phyloP scores from a whole-genome alignment of 1,140 invertebrate genomes.

The Drosophila virilis region DNA sequence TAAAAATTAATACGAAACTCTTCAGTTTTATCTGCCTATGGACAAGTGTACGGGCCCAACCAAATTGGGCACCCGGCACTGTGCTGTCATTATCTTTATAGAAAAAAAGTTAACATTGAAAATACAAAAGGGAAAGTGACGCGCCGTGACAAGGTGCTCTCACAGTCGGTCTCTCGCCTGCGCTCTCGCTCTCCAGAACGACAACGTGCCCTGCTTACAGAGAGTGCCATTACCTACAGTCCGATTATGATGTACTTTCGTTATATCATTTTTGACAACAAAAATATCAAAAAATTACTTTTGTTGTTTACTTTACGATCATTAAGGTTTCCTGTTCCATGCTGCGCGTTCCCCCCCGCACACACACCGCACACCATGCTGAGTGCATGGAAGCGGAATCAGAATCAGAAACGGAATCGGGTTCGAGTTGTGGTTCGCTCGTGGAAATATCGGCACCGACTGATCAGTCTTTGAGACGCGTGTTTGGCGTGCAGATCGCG shows the following conservation, averaged over 20 bases:
- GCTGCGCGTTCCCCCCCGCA: neutral
- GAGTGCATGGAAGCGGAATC: constrained; percentile 6
- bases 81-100: neutral
- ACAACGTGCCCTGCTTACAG: constrained; percentile 22
- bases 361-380: neutral
- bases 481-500: constrained; percentile 56
- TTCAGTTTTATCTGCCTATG: neutral
- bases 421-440: constrained; percentile 47
- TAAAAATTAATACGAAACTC: neutral
- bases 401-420: constrained; percentile 26
- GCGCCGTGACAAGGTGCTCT: neutral
- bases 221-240: constrained; percentile 15
- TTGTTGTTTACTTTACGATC: constrained; percentile 24
- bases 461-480: constrained; percentile 66
- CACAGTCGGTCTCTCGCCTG: neutral
- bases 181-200: constrained; percentile 2
- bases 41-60: constrained; percentile 10
- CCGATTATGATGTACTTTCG: neutral
- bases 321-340: neutral
- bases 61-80: constrained; percentile 25
- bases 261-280: constrained; percentile 35
- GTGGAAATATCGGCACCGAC: constrained; percentile 3
- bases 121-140: constrained; percentile 40
- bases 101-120: constrained; percentile 6
- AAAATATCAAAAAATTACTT: neutral